Base-by-base conservation (phyloP, 1,140 invertebrate species). In the Tachypleus tridentatus region DNA sequence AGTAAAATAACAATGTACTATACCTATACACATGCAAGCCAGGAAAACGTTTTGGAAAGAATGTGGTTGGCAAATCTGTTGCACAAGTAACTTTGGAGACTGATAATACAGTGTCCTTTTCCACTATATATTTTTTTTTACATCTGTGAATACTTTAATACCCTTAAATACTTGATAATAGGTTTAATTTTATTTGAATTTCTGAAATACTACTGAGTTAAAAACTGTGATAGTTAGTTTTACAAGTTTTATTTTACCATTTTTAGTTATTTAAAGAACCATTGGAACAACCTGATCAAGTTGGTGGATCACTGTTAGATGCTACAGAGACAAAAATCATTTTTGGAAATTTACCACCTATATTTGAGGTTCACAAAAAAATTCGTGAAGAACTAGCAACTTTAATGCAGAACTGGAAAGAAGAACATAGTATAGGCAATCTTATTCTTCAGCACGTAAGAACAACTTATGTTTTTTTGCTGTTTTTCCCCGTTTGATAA, bases 311-410 rank as follows among this genome's bases (percentile, higher is more conserved):
- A 53, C 79, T 98, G 70, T 80, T 98, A 66, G 92, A 93, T 76
- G 87, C 87, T 69, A 92, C 90, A 49, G 93, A 98, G 82, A 81
- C 92, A 49, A 95, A 93, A 80, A 89, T 92, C 65, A 97, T 98
- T 69, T 99, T 99, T 80, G 92, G 92, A 62, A 93, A 97, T 76
- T 83, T 99, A 74, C 87, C 90, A 61, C 90, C 92, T 49, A 97
- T 98, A 72, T 90, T 91, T 75, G 88, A 95, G 72, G 85, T 94
- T 56, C 95, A 98, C 77, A 83, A 85, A 74, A 85, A 86, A 71
- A 88, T 96, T 81, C 76, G 89, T 64, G 85, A 89, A 68, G 87
- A 92, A 73, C 78, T 95, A 9, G 81, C 81, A 60, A 82, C 83
- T 67, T 80, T 84, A 58, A 70, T 80, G 4, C 75, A 81, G 3